Percentiles rank a stretch among this genome's conserved stretches.
phyloP scores from a whole-genome alignment of 2,888 invertebrate genomes.

The Choreutis nemorana region DNA sequence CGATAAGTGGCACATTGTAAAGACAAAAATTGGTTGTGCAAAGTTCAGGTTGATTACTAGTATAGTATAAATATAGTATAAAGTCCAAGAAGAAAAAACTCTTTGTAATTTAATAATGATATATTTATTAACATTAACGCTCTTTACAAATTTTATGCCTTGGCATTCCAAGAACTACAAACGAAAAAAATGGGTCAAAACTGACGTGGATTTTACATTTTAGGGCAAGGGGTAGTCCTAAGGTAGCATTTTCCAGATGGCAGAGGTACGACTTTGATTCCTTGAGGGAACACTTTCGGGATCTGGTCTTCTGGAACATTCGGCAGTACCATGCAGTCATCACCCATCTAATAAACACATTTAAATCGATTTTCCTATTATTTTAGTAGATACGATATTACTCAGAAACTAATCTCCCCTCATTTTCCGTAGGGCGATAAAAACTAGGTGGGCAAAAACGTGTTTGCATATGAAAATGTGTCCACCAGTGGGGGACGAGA shows the following conservation, averaged over 20 bases:
- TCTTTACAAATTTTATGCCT: slow-evolving; percentile 1
- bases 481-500: no score
- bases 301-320: slow-evolving; percentile 76
- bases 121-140: neutral
- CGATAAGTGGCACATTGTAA: no score
- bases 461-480: no score
- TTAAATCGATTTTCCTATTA: neutral
- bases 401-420: no score
- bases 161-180: neutral
- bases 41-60: no score
- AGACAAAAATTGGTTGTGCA: no score
- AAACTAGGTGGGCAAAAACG: no score
- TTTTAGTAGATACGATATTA: no score
- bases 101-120: no score
- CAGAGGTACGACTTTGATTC: slow-evolving; percentile 71
- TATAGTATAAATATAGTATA: no score
- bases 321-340: slow-evolving; percentile 91
- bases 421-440: no score
- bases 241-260: slow-evolving; percentile 90
- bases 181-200: neutral
- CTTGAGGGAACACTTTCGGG: slow-evolving; percentile 73
- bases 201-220: slow-evolving; percentile 17
- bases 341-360: slow-evolving; percentile 71
- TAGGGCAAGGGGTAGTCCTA: slow-evolving; percentile 73
- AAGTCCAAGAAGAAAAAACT: no score